These are phyloP conservation scores for Pyrgilauda ruficollis DNA, from an alignment of 2,113 vertebrate genomes.

Conservation along the genomic window DNA sequence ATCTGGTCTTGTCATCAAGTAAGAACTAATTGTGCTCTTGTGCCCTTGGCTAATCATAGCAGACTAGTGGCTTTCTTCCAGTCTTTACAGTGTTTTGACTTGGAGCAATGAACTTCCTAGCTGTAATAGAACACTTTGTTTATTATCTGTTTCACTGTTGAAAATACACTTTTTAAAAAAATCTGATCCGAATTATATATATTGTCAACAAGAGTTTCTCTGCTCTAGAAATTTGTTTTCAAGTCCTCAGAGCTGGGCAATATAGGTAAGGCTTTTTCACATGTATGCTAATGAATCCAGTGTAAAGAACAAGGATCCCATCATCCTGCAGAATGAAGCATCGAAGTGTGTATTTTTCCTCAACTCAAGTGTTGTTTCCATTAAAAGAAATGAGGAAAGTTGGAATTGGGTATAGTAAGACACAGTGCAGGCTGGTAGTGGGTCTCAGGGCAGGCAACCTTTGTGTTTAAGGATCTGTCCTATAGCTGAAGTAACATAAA, in stretches of 20 bases:
- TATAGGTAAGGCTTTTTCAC: background rate
- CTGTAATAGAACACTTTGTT: background rate
- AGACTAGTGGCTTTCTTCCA: background rate
- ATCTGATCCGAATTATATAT: rapidly evolving
- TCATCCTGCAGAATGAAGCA: background rate
- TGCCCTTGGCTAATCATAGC: background rate
- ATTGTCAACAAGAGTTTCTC: background rate
- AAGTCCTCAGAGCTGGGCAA: background rate
- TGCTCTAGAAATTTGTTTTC: background rate
- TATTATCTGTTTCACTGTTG: background rate
- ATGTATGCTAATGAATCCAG: background rate
- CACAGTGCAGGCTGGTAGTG: background rate
- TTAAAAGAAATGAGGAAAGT: background rate
- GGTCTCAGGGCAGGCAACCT: background rate
- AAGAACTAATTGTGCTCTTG: background rate
- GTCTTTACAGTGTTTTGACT: background rate
- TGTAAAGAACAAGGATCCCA: background rate
- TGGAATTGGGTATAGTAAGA: background rate
- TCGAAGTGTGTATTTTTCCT: background rate
- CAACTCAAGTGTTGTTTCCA: background rate
- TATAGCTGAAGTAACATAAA: background rate
- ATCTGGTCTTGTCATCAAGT: background rate
- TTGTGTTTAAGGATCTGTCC: background rate
- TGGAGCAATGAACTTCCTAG: background rate
- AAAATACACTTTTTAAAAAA: background rate